Base-by-base conservation (phyloP, 1,140 invertebrate genomes). In the Cataglyphis hispanica region DNA sequence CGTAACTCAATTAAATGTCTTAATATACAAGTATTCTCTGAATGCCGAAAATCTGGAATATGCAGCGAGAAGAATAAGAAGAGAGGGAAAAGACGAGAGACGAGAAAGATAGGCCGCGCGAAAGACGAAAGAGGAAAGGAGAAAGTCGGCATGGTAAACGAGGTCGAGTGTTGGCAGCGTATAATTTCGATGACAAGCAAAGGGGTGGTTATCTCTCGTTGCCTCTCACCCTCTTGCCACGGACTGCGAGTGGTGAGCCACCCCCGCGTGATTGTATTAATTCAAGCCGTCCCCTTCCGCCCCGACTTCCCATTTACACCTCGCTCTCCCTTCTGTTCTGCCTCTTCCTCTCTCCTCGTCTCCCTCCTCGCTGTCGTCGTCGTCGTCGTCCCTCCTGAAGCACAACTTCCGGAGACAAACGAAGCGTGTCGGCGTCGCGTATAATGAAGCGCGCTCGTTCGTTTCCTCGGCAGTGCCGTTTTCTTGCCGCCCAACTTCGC, bases 371-470 rank as follows among this genome's bases (percentile, higher is more conserved):
- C 46, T 43, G 78, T 53, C 66, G 78, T 43, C 66, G 78, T 53
- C 66, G 78, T 43, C 66, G 66, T 83, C 89, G 19, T 61, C 88
- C 89, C 86, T 92, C 92, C 93, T 90, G 92, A 93, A 93, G 92
- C 93, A 91, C 91, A 93, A 94, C 94, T 94, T 94, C 93, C 94
- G 93, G 92, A 86, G 92, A 92, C 93, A 94, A 95, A 95, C 94
- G 94, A 95, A 95, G 94, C 94, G 94, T 95, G 86, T 92, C 91
- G 94, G 92, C 93, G 91, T 94, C 94, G 93, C 92, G 93, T 94
- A 95, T 95, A 95, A 95, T 95, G 94, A 95, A 95, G 94, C 94
- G 91, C 91, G 92, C 92, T 92, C 93, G 91, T 94, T 88, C 84
- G 89, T 90, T 88, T 87, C 90, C 86, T 78, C 84, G 61, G 37